Conservation (phyloP, 2,888 invertebrate species). For the Cryptophagus acutangulus region DNA sequence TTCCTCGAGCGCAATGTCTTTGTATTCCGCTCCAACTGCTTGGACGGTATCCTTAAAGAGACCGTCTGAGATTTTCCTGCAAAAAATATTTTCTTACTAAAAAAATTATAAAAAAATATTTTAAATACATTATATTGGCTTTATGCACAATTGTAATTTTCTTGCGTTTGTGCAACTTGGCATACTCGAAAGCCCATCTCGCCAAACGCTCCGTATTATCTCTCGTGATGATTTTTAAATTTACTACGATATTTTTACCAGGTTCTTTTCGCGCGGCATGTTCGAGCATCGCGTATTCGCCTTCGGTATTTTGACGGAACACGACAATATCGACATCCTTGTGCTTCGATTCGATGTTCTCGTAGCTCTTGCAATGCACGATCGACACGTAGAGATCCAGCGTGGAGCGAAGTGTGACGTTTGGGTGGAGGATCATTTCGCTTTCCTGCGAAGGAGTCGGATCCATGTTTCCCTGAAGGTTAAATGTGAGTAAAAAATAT, state of each 20-base stretch:
- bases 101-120: slow-evolving; percentile 22
- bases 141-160: slow-evolving; percentile 63
- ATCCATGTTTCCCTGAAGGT: slow-evolving; percentile 29
- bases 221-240: slow-evolving; percentile 54
- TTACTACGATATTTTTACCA: slow-evolving; percentile 61
- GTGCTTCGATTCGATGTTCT: slow-evolving; percentile 47
- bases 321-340: slow-evolving; percentile 50
- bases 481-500: not conserved
- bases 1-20: slow-evolving; percentile 34
- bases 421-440: no score
- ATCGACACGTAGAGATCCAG: slow-evolving; percentile 57
- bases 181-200: slow-evolving; percentile 58
- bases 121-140: slow-evolving; percentile 50
- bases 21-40: slow-evolving; percentile 34
- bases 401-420: slow-evolving; percentile 52
- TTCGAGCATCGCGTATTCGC: slow-evolving; percentile 60
- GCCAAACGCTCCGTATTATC: slow-evolving; percentile 53
- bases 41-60: slow-evolving; percentile 37
- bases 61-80: slow-evolving; percentile 37
- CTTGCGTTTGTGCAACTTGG: slow-evolving; percentile 51
- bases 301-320: slow-evolving; percentile 62
- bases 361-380: slow-evolving; percentile 52
- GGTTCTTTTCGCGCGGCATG: slow-evolving; percentile 57
- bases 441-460: slow-evolving; percentile 15
- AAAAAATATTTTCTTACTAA: slow-evolving; percentile 26